Conservation (phyloP, 2,113 vertebrate genomes). For the Pelodiscus sinensis region DNA sequence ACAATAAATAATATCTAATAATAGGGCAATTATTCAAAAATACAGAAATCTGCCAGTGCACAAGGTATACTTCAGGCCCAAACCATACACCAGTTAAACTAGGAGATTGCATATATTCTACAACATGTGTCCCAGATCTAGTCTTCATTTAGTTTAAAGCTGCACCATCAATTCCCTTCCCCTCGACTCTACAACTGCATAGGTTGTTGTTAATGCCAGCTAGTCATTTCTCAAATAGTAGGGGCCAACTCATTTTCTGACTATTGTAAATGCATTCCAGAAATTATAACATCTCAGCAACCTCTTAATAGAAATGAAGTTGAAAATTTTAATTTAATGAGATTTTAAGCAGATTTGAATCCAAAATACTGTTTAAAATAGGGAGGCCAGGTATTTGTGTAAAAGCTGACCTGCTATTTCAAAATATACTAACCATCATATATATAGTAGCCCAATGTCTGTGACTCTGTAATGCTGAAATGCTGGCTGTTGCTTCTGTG, state of each 20-base stretch:
- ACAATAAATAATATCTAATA: fast-evolving
- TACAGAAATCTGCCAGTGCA: neutral
- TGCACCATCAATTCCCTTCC: neutral
- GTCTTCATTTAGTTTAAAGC: slow-evolving; percentile 18
- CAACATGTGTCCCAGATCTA: fast-evolving
- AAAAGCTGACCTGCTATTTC: neutral
- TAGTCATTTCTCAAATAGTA: slow-evolving; percentile 47
- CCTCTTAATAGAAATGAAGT: neutral
- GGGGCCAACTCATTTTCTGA: slow-evolving; percentile 33
- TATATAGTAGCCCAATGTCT: too few relatives aligned
- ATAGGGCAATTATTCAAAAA: neutral
- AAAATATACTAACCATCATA: neutral
- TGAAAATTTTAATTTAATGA: neutral
- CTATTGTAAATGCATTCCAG: neutral
- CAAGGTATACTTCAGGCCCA: neutral
- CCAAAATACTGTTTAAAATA: neutral
- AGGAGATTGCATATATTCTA: fast-evolving
- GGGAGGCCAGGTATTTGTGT: neutral
- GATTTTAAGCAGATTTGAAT: neutral
- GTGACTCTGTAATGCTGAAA: too few relatives aligned
- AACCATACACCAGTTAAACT: neutral
- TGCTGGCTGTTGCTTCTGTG: too few relatives aligned
- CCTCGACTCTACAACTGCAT: neutral
- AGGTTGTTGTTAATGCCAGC: slow-evolving; percentile 35
- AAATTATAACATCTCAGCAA: slow-evolving; percentile 26